Conservation (phyloP, 2,113 vertebrate species). For the Pelecanoides urinatrix region DNA sequence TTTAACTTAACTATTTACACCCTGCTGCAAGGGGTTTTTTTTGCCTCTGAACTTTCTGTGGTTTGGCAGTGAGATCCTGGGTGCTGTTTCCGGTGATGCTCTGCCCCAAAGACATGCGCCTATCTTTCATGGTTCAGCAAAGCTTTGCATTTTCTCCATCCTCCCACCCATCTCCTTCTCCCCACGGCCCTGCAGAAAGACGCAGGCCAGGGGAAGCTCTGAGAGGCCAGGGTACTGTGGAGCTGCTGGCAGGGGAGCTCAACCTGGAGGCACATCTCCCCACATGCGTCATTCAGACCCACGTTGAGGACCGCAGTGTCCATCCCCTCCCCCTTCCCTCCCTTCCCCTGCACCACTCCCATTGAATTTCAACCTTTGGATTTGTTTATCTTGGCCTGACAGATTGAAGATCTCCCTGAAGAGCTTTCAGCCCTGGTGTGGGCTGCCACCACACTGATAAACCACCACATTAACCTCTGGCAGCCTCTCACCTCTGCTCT, state of each 20-base stretch:
- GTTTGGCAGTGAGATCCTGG: background rate
- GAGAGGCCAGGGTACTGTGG: background rate
- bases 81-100: background rate
- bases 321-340: background rate
- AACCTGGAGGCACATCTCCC: background rate
- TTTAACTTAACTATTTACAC: background rate
- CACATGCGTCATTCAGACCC: fast-evolving
- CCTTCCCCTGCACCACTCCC: background rate
- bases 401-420: background rate
- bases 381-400: background rate
- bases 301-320: fast-evolving
- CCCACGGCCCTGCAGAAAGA: fast-evolving
- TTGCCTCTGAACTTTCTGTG: background rate
- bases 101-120: background rate
- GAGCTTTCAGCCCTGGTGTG: background rate
- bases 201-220: background rate
- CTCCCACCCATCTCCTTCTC: background rate
- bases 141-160: background rate
- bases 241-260: background rate
- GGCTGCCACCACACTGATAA: background rate
- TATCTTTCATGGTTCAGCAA: background rate
- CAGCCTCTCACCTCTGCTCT: background rate
- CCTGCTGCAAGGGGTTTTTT: background rate
- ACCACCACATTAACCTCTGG: background rate
- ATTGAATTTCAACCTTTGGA: background rate